Conservation (phyloP, 2,113 vertebrate genomes). For the Pomatostomus ruficeps region DNA sequence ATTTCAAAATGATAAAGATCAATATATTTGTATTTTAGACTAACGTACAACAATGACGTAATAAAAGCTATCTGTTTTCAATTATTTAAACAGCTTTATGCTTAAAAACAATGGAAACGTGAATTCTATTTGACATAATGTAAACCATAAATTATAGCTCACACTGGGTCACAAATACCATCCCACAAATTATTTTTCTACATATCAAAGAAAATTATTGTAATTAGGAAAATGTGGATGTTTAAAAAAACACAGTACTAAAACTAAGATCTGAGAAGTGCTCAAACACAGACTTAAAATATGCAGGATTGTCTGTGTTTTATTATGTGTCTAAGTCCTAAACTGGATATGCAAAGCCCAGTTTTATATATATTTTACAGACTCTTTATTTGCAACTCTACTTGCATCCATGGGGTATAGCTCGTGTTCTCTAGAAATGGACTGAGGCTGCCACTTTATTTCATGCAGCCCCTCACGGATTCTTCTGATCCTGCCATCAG, state of each 20-base stretch:
- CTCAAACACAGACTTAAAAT: neutral
- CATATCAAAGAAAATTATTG: neutral
- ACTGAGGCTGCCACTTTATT: neutral
- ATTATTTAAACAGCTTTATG: neutral
- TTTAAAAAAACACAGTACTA: neutral
- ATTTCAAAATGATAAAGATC: conserved; percentile 61
- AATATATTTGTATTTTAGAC: neutral
- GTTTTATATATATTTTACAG: neutral
- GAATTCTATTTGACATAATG: neutral
- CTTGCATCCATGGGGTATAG: neutral
- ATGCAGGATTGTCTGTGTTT: neutral
- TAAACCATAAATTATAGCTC: neutral
- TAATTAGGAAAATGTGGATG: neutral
- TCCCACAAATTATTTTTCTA: neutral
- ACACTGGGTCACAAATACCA: neutral
- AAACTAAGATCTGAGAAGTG: neutral
- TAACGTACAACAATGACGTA: neutral
- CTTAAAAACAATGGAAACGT: neutral
- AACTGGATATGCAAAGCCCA: neutral
- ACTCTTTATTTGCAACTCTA: neutral
- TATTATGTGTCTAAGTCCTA: neutral
- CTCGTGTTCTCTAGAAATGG: neutral
- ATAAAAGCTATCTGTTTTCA: neutral
- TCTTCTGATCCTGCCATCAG: neutral
- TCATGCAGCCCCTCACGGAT: neutral